Percentiles rank a stretch among this genome's conserved stretches.
phyloP scores from a whole-genome alignment of 23 tunicate species.

The Botrylloides violaceus region DNA sequence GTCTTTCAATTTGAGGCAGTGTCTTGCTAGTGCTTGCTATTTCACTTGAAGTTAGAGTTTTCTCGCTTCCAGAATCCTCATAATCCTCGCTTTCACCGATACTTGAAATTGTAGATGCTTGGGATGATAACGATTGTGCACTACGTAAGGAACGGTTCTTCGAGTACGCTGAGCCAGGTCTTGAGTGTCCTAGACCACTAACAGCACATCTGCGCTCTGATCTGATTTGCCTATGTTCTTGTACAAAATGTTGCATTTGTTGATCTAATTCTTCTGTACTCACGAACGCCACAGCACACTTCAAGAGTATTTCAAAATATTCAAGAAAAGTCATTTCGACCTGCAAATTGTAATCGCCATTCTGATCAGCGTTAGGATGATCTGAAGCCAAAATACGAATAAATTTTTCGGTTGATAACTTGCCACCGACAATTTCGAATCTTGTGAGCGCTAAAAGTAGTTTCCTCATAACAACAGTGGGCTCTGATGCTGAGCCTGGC shows the following conservation, averaged over 20 bases:
- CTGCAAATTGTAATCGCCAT: constrained; percentile 56
- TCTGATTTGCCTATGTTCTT: background rate
- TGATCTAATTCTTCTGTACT: constrained; percentile 3
- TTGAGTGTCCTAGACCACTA: constrained; percentile 19
- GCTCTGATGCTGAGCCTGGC: constrained; percentile 45
- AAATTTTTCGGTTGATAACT: constrained; percentile 47
- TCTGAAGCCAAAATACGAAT: constrained; percentile 52
- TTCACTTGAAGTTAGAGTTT: background rate
- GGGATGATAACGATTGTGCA: background rate
- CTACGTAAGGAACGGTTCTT: constrained; percentile 4
- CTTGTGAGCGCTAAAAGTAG: constrained; percentile 47
- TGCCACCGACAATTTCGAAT: constrained; percentile 50
- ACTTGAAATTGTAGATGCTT: constrained; percentile 16
- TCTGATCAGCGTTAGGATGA: constrained; percentile 51
- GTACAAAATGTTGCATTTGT: background rate
- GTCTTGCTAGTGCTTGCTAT: background rate
- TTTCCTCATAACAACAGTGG: constrained; percentile 47
- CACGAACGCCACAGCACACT: constrained; percentile 50
- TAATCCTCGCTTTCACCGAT: constrained; percentile 7
- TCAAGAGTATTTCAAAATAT: constrained; percentile 86
- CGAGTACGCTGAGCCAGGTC: constrained; percentile 23
- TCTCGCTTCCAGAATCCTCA: background rate
- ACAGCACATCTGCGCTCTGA: background rate
- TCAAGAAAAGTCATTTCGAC: constrained; percentile 92
- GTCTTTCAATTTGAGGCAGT: background rate